Percentiles rank a stretch among this genome's conserved stretches.
Conservation (phyloP, 1,140 invertebrate genomes). For the Papilio xuthus region DNA sequence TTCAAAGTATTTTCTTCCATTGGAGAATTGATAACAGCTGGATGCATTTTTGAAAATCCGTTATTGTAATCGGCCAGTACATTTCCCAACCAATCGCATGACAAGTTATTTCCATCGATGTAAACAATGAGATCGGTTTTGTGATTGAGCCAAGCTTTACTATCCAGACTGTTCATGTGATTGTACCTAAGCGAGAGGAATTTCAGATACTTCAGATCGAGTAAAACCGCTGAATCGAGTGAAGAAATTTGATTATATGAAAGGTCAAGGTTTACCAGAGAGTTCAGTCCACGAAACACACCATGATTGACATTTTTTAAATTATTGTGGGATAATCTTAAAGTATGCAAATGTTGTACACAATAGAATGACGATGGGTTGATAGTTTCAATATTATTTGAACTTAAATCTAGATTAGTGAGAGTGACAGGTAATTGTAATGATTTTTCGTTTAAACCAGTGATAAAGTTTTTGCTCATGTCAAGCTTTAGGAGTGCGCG, state of each 20-base stretch:
- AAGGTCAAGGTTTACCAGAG: constrained; percentile 62
- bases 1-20: constrained; percentile 54
- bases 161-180: constrained; percentile 54
- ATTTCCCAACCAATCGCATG: constrained; percentile 64
- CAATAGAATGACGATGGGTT: constrained; percentile 59
- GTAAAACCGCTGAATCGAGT: constrained; percentile 65
- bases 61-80: constrained; percentile 63
- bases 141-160: constrained; percentile 62
- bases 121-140: constrained; percentile 59
- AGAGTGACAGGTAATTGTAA: constrained; percentile 59
- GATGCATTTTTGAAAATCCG: constrained; percentile 66
- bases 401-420: constrained; percentile 62
- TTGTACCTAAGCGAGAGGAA: constrained; percentile 64
- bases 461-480: constrained; percentile 62
- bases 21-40: constrained; percentile 46
- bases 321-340: constrained; percentile 61
- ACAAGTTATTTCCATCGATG: constrained; percentile 65
- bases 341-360: constrained; percentile 54
- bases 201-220: constrained; percentile 59
- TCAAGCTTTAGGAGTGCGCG: constrained; percentile 55
- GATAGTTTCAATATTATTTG: constrained; percentile 59
- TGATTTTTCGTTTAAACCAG: constrained; percentile 55
- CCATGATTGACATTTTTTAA: constrained; percentile 62
- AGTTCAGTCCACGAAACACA: constrained; percentile 56
- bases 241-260: constrained; percentile 61